Conservation (phyloP, 2,888 invertebrate species). For the Ormyrus thymus region DNA sequence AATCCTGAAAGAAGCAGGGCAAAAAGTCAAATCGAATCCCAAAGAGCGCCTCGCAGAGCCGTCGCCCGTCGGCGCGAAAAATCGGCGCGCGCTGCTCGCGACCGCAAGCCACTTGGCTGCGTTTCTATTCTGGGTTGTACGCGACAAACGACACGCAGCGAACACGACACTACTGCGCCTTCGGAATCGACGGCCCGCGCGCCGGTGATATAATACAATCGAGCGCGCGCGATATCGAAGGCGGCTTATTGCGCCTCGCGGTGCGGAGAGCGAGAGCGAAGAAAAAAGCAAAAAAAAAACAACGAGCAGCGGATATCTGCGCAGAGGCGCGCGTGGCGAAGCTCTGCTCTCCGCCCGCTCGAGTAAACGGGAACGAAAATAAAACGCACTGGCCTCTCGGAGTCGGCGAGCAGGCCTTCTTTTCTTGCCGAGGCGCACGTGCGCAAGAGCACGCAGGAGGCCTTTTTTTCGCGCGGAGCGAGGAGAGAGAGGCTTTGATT, state of each 20-base stretch:
- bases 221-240: slow-evolving; percentile 23
- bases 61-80: slow-evolving; percentile 25
- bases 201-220: slow-evolving; percentile 19
- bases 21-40: neutral
- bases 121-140: slow-evolving; percentile 67
- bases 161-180: slow-evolving; percentile 63
- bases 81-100: slow-evolving; percentile 26
- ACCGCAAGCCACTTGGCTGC: slow-evolving; percentile 64
- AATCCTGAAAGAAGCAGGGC: too few relatives aligned
- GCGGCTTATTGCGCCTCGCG: slow-evolving; percentile 29
- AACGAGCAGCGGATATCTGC: neutral
- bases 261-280: neutral
- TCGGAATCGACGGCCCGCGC: slow-evolving; percentile 33
- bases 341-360: too few relatives aligned
- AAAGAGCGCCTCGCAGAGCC: neutral
- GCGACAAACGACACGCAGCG: slow-evolving; percentile 24
- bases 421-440: neutral
- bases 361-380: too few relatives aligned
- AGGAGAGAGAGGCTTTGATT: too few relatives aligned
- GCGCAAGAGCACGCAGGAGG: too few relatives aligned
- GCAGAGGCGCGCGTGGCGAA: too few relatives aligned
- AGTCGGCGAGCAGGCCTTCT: neutral
- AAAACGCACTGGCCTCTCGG: too few relatives aligned
- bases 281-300: neutral
- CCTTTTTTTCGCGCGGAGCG: too few relatives aligned